Percentiles rank a stretch among this genome's conserved stretches.
Conservation (phyloP, 2,888 invertebrate species). For the Pandemis corylana region DNA sequence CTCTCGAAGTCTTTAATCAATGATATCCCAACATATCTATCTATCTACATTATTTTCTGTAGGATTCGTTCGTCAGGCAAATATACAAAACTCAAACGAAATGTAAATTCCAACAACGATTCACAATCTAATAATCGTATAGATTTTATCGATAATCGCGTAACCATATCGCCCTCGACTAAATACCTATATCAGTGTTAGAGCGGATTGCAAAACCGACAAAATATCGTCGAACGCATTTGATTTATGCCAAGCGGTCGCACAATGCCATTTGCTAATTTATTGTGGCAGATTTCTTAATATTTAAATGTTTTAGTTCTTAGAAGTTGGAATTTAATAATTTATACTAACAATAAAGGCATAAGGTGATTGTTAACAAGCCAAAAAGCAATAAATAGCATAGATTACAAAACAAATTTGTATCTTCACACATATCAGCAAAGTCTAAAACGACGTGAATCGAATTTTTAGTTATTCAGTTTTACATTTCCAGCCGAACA, state of each 20-base stretch:
- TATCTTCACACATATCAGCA: not conserved
- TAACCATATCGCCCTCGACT: not conserved
- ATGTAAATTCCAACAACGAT: not conserved
- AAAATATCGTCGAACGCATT: slow-evolving; percentile 48
- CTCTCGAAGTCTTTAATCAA: no score
- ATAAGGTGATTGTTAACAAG: slow-evolving; percentile 14
- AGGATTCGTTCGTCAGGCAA: no score
- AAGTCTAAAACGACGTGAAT: not conserved
- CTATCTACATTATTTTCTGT: no score
- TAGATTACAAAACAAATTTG: slow-evolving; percentile 3
- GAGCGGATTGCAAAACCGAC: slow-evolving; percentile 32
- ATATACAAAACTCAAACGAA: not conserved
- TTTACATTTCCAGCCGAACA: not conserved
- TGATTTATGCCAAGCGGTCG: slow-evolving; percentile 48
- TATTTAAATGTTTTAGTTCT: slow-evolving; percentile 54
- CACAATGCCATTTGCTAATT: slow-evolving; percentile 54
- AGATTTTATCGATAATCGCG: slow-evolving; percentile 3
- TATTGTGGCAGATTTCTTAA: slow-evolving; percentile 55
- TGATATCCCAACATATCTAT: no score
- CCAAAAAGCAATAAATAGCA: not conserved
- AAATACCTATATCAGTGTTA: slow-evolving; percentile 10
- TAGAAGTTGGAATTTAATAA: slow-evolving; percentile 68
- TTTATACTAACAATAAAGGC: slow-evolving; percentile 63
- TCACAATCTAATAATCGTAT: not conserved
- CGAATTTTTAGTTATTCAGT: not conserved